Conservation (phyloP, 2,113 vertebrate species). For the Noturus placidus region DNA sequence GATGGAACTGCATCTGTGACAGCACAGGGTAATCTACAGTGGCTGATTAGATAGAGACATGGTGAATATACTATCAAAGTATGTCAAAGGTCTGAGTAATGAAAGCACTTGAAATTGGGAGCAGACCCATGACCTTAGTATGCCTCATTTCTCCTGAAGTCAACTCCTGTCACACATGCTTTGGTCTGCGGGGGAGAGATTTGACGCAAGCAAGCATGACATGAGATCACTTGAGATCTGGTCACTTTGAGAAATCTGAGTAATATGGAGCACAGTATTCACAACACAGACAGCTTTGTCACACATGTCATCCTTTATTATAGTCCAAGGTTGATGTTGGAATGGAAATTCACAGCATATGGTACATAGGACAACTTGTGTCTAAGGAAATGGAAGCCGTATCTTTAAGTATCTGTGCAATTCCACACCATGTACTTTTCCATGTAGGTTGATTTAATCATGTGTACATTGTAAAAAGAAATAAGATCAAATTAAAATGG, state of each 20-base stretch:
- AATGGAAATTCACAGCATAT: slow-evolving; percentile 21
- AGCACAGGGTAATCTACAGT: slow-evolving; percentile 46
- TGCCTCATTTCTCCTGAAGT: slow-evolving; percentile 61
- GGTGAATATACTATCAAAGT: slow-evolving; percentile 55
- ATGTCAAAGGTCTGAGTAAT: slow-evolving; percentile 58
- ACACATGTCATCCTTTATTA: not conserved
- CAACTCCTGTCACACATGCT: slow-evolving; percentile 55
- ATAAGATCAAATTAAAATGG: slow-evolving; percentile 51
- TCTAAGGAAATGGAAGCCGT: not conserved
- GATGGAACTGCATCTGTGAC: slow-evolving; percentile 44
- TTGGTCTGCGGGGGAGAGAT: slow-evolving; percentile 44
- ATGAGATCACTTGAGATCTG: not conserved
- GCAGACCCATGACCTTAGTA: slow-evolving; percentile 59
- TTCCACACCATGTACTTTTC: slow-evolving; percentile 28
- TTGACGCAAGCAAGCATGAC: not conserved
- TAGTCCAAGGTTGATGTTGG: not conserved
- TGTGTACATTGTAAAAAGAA: slow-evolving; percentile 36
- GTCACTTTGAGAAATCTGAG: slow-evolving; percentile 6
- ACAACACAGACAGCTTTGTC: slow-evolving; percentile 22
- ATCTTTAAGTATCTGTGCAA: not conserved
- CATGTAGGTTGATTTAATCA: slow-evolving; percentile 48
- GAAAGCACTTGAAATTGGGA: slow-evolving; percentile 42
- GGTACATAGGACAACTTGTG: not conserved
- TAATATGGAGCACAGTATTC: not conserved
- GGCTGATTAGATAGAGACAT: slow-evolving; percentile 49